Conservation (phyloP, 2,797 vertebrate species). For the Yasuhikotakia modesta region DNA sequence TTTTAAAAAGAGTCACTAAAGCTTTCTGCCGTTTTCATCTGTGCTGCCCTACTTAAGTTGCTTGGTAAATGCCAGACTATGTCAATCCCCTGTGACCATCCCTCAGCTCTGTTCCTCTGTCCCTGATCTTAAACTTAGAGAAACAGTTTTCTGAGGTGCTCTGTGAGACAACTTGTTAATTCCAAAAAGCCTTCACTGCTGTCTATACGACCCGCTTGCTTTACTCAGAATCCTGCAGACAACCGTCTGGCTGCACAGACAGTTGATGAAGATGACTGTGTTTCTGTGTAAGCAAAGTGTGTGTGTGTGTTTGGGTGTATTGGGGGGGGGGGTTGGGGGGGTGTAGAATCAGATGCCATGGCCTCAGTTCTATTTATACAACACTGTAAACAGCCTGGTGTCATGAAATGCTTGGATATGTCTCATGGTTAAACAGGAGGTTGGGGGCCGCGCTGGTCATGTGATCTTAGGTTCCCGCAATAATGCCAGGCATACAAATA, state of each 20-base stretch:
- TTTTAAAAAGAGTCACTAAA: conserved; percentile 27
- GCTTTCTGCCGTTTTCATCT: conserved; percentile 61
- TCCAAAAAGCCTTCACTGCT: conserved; percentile 30
- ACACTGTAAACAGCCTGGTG: conserved; percentile 24
- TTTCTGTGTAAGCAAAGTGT: conserved; percentile 13
- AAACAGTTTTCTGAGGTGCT: conserved; percentile 29
- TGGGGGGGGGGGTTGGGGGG: background rate
- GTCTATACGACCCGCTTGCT: conserved; percentile 5
- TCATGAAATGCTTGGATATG: background rate
- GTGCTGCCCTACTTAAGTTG: conserved; percentile 59
- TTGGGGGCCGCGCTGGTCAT: conserved; percentile 1
- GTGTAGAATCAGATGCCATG: conserved; percentile 33
- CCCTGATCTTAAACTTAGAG: conserved; percentile 56
- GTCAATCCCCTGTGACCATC: conserved; percentile 56
- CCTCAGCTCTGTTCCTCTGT: conserved; percentile 60
- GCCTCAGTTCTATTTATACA: conserved; percentile 52
- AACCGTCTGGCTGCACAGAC: conserved; percentile 16
- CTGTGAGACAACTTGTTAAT: conserved; percentile 24
- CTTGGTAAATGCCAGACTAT: conserved; percentile 62
- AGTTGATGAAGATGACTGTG: conserved; percentile 11
- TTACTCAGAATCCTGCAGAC: conserved; percentile 4
- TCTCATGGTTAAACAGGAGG: background rate
- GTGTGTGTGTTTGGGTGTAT: background rate
- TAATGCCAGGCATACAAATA: conserved; percentile 7
- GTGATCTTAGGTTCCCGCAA: conserved; percentile 4